Evolutionary conservation across 2,888 invertebrate species (phyloP).

Genomic region (Acanthosepion lycidas): DNA sequence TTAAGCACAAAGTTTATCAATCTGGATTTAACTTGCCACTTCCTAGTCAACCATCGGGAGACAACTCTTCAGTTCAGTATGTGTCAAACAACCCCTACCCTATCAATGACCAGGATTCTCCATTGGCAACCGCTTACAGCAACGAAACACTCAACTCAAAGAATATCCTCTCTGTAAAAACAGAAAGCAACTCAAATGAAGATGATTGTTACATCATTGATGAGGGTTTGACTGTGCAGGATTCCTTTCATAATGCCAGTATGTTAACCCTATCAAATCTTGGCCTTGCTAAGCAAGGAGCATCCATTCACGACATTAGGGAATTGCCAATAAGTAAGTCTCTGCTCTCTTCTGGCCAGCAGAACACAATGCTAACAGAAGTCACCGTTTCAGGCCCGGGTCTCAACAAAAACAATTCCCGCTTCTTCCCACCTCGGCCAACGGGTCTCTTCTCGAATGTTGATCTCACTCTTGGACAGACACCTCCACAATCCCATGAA

Average conservation of each 20-base stretch:
- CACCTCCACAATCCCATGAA: constrained; percentile 1
- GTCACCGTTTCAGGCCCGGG: not conserved
- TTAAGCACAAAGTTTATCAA: constrained; percentile 52
- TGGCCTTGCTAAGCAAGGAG: not conserved
- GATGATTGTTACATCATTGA: constrained; percentile 47
- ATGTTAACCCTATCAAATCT: constrained; percentile 11
- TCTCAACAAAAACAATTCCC: not conserved
- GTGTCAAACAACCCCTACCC: constrained; percentile 1
- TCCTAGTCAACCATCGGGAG: constrained; percentile 11
- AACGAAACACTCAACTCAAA: constrained; percentile 24
- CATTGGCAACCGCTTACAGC: not conserved
- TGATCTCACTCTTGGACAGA: not conserved
- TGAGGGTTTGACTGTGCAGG: not conserved
- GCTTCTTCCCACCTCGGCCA: not conserved
- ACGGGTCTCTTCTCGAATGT: not conserved
- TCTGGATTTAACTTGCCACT: constrained; percentile 40
- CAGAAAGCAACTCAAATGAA: constrained; percentile 23
- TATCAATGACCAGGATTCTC: not conserved
- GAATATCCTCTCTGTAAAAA: constrained; percentile 36
- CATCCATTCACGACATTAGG: not conserved
- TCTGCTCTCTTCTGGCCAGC: not conserved
- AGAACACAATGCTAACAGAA: not conserved
- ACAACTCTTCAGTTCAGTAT: constrained; percentile 11
- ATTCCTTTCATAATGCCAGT: constrained; percentile 18
- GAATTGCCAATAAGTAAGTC: not conserved